A percentile compares a stretch with the other conserved stretches of the same genome.
phyloP scores from a whole-genome alignment of 2,797 vertebrate species.

The Enoplosus armatus region DNA sequence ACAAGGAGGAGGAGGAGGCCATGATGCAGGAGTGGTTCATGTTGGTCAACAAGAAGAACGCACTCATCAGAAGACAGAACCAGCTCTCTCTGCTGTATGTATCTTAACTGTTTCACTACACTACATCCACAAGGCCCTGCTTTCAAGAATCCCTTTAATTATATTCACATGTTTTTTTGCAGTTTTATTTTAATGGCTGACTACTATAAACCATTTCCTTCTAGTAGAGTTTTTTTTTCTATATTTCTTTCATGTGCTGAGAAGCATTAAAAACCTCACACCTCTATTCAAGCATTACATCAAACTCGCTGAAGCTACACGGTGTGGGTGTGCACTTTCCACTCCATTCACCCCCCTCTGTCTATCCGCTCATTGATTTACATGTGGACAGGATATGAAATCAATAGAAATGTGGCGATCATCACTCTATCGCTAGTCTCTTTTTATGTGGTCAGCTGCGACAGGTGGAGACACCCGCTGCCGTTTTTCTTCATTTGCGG shows the following conservation, averaged over 20 bases:
- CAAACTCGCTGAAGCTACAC: constrained; percentile 23
- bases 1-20: constrained; percentile 97
- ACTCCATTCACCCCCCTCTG: constrained; percentile 61
- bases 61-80: constrained; percentile 97
- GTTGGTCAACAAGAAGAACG: constrained; percentile 99
- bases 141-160: not conserved
- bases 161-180: not conserved
- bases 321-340: constrained; percentile 5
- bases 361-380: constrained; percentile 78
- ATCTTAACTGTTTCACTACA: not conserved
- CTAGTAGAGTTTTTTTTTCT: not conserved
- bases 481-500: constrained; percentile 54
- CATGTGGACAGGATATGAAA: constrained; percentile 76
- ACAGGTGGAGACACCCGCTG: constrained; percentile 67
- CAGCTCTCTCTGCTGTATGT: constrained; percentile 98
- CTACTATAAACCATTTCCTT: not conserved
- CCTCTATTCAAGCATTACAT: constrained; percentile 17
- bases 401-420: constrained; percentile 77
- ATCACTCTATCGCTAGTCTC: constrained; percentile 68
- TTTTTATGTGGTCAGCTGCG: constrained; percentile 76
- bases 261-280: not conserved
- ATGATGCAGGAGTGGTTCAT: constrained; percentile 99
- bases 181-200: not conserved
- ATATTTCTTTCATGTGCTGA: not conserved
- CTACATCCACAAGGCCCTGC: not conserved